Conservation (phyloP, 2,888 invertebrate genomes). For the Lampropteryx suffumata region DNA sequence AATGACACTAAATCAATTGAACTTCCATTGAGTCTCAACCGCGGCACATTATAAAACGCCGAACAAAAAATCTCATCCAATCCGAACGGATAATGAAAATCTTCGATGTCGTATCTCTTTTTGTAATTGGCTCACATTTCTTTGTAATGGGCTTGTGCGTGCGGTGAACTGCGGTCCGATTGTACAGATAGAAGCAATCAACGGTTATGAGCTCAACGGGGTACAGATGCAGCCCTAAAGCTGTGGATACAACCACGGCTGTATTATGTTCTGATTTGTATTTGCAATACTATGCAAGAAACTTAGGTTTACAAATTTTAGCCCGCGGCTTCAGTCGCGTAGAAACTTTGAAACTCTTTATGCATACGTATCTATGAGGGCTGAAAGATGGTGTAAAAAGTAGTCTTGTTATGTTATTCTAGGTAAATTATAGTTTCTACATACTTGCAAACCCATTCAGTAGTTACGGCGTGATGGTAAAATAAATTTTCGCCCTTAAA, state of each 20-base stretch:
- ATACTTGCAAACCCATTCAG: too few relatives aligned
- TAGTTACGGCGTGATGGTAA: too few relatives aligned
- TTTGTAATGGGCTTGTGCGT: conserved; percentile 64
- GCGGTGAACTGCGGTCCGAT: conserved; percentile 57
- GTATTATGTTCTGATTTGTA: background rate
- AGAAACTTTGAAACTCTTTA: too few relatives aligned
- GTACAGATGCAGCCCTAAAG: conserved; percentile 33
- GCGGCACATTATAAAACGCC: conserved; percentile 46
- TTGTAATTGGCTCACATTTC: conserved; percentile 71
- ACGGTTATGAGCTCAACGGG: conserved; percentile 60
- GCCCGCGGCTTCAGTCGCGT: too few relatives aligned
- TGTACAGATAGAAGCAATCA: conserved; percentile 66
- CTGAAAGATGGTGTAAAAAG: too few relatives aligned
- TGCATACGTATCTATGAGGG: too few relatives aligned
- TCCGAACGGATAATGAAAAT: conserved; percentile 63
- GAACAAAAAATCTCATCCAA: conserved; percentile 44
- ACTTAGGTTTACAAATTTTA: background rate
- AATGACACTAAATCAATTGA: conserved; percentile 12
- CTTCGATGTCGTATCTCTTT: conserved; percentile 65
- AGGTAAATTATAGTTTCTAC: too few relatives aligned
- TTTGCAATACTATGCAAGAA: conserved; percentile 1
- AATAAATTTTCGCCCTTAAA: too few relatives aligned
- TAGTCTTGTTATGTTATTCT: too few relatives aligned
- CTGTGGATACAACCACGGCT: conserved; percentile 6
- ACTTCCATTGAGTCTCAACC: conserved; percentile 19